Evolutionary conservation across 2,113 vertebrate species (phyloP), one percentile per base, ranked within the genome.

Genomic region (Osmerus mordax): DNA sequence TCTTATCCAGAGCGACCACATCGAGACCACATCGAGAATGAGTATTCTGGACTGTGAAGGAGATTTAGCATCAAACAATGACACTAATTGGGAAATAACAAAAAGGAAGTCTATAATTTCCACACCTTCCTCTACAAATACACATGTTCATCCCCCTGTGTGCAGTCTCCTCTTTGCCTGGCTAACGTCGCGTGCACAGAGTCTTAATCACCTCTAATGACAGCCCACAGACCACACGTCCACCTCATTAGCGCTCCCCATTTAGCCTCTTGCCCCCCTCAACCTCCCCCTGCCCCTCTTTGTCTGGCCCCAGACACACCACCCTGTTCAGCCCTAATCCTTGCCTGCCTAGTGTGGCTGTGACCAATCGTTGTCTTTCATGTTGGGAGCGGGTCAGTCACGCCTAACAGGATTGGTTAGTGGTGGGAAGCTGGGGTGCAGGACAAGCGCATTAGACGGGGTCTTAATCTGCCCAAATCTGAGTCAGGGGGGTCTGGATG

Each of bases 351-450:
- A 83, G 75, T 74, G 80, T 66, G 41, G 73, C 88, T 79, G 82
- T 87, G 84, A 89, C 88, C 86, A 90, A 88, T 88, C 84, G 19
- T 0, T 18, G 67, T 65, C 83, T 88, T 88, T 90, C 77, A 87
- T 87, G 83, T 84, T 81, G 3, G 1, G 21, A 73, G 74, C 72
- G 80, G 70, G 83, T 72, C 80, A 84, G 88, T 86, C 81, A 88
- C 83, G 77, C 72, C 70, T 88, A 89, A 90, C 81, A 66, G 76
- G 86, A 89, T 88, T 90, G 89, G 89, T 58, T 65, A 58, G 81
- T 65, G 77, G 70, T 81, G 47, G 67, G 73, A 75, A 81, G 79
- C 82, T 41, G 72, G 76, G 78, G 82, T 79, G 75, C 75, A 23
- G 55, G 28, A 73, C 78, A 82, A 79, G 78, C 71, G 84, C 23